These are phyloP conservation scores for Mesochorus sp. DNA, from an alignment of 2,888 invertebrate species.

Conservation along the genomic window DNA sequence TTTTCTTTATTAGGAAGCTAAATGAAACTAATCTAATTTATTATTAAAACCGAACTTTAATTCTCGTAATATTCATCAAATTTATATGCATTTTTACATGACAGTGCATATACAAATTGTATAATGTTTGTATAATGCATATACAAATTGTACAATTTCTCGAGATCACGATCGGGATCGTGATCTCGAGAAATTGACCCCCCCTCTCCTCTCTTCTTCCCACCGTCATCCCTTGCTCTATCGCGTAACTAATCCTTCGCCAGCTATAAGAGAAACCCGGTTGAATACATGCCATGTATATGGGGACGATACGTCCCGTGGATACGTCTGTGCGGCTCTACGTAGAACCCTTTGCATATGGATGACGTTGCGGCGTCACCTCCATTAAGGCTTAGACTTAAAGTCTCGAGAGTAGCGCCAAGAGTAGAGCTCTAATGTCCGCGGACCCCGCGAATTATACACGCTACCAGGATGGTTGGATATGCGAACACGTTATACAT, in stretches of 20 bases:
- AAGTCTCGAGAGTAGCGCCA: constrained; percentile 65
- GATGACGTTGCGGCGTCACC: constrained; percentile 72
- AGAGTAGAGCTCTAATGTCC: constrained; percentile 69
- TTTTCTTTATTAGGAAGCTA: too few relatives aligned
- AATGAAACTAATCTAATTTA: not conserved
- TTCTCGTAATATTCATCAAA: not conserved
- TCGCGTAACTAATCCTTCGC: constrained; percentile 72
- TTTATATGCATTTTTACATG: not conserved
- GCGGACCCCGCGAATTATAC: constrained; percentile 62
- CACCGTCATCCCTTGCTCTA: too few relatives aligned
- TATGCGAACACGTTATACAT: constrained; percentile 2
- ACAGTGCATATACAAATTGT: constrained; percentile 15
- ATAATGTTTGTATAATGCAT: constrained; percentile 36
- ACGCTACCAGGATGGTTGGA: constrained; percentile 47
- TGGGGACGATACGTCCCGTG: not conserved
- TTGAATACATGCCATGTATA: constrained; percentile 5
- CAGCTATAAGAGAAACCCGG: not conserved
- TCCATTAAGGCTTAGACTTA: constrained; percentile 74
- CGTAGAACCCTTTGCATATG: constrained; percentile 72
- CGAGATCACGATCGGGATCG: constrained; percentile 36
- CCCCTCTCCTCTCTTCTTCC: too few relatives aligned
- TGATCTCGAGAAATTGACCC: constrained; percentile 48
- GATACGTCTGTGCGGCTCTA: not conserved
- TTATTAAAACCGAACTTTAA: not conserved
- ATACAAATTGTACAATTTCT: constrained; percentile 32